These are phyloP conservation scores for Poeciliopsis paucimaculata DNA, from an alignment of 2,797 vertebrate genomes.

Conservation along the genomic window DNA sequence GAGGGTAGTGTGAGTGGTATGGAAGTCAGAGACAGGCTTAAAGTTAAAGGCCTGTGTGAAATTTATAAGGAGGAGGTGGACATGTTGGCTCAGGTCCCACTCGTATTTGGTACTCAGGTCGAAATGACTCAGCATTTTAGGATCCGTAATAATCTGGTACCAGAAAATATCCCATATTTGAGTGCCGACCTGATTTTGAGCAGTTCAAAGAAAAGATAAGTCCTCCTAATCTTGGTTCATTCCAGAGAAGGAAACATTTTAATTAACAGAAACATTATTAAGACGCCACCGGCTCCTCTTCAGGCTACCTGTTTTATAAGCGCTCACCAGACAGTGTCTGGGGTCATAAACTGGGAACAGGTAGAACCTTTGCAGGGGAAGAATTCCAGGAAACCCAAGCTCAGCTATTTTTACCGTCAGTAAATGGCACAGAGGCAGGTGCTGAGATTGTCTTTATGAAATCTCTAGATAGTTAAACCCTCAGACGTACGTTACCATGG, in stretches of 20 bases:
- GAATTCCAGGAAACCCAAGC: conserved; percentile 9
- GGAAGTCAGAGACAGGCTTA: not conserved
- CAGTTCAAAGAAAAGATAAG: conserved; percentile 32
- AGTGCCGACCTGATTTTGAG: not conserved
- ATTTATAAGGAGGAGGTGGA: not conserved
- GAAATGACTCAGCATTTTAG: not conserved
- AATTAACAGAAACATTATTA: conserved; percentile 11
- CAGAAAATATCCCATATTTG: not conserved
- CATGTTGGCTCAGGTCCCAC: not conserved
- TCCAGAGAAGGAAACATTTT: conserved; percentile 24
- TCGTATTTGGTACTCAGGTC: not conserved
- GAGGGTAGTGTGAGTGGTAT: too few species aligned
- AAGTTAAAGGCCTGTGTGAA: not conserved
- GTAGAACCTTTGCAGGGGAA: not conserved
- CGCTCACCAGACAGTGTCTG: not conserved
- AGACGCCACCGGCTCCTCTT: not conserved
- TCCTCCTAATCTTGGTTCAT: conserved; percentile 31
- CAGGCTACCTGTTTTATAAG: not conserved
- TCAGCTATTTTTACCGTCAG: conserved; percentile 20
- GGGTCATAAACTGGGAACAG: not conserved
- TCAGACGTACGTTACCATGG: conserved; percentile 41
- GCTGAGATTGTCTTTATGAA: not conserved
- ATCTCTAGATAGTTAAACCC: conserved; percentile 37
- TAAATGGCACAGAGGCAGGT: conserved; percentile 2
- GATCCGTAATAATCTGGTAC: not conserved